Conservation (phyloP, 30 jellyfish, hydroid and myxozoan species). For the Pseudorhiza aurosa region DNA sequence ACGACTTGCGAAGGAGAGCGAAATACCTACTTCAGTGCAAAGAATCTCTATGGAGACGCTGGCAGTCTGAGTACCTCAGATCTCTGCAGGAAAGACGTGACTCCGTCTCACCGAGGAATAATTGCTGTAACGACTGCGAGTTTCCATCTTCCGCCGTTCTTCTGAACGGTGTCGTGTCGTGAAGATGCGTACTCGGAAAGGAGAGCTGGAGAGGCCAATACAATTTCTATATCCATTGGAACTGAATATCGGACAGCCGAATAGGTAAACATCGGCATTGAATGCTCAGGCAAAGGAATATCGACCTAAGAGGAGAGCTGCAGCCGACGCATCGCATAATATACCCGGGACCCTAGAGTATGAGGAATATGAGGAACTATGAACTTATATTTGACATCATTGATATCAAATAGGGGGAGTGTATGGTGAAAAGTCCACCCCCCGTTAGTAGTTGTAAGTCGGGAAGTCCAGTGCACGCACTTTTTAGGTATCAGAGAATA, state of each 20-base stretch:
- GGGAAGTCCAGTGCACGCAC: too few species aligned
- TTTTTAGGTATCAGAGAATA: too few species aligned
- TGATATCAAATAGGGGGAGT: constrained; percentile 27
- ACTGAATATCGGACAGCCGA: neutral
- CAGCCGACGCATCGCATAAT: neutral
- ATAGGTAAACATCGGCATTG: neutral
- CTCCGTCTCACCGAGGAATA: too few species aligned
- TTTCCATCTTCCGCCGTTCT: too few species aligned
- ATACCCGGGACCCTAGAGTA: neutral
- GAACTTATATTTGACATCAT: constrained; percentile 15
- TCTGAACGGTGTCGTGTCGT: too few species aligned
- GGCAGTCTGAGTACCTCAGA: constrained; percentile 6
- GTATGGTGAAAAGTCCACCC: constrained; percentile 26
- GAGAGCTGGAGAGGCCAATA: constrained; percentile 22
- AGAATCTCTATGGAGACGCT: constrained; percentile 27
- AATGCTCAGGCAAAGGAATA: constrained; percentile 1
- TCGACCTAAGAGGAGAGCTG: constrained; percentile 5
- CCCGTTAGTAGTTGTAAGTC: too few species aligned
- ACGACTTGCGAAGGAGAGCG: constrained; percentile 42
- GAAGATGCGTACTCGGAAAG: constrained; percentile 5
- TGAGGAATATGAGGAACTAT: constrained; percentile 11
- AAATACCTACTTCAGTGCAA: constrained; percentile 43
- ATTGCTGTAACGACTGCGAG: too few species aligned
- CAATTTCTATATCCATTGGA: constrained; percentile 20
- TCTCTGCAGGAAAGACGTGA: too few species aligned